phyloP scores from a whole-genome alignment of 2,888 invertebrate species.

The Drosophila yooni region DNA sequence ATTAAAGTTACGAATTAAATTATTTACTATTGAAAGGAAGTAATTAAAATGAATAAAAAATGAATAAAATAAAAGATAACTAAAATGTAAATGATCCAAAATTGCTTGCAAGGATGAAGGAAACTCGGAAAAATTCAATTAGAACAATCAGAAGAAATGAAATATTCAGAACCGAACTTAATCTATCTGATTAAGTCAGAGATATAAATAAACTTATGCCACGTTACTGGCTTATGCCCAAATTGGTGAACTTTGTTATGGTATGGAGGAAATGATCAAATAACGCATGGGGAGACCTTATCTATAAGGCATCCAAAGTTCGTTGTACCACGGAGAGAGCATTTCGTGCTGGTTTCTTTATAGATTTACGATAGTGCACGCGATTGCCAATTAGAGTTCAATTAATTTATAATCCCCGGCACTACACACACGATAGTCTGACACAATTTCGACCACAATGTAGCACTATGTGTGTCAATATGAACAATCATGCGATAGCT shows the following conservation, averaged over 20 bases:
- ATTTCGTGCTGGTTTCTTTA: slow-evolving; percentile 26
- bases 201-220: neutral
- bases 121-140: too few species aligned
- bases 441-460: slow-evolving; percentile 63
- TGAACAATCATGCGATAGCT: slow-evolving; percentile 55
- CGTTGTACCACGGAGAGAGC: slow-evolving; percentile 14
- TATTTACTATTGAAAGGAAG: neutral
- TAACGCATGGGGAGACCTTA: neutral
- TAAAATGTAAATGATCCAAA: neutral
- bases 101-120: neutral
- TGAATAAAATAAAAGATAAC: neutral
- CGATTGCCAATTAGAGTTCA: slow-evolving; percentile 77
- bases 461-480: slow-evolving; percentile 34
- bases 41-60: neutral
- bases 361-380: slow-evolving; percentile 64
- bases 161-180: neutral
- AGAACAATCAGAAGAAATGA: neutral
- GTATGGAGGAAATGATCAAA: neutral
- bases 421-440: slow-evolving; percentile 53
- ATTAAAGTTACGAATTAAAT: neutral
- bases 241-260: neutral
- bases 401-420: slow-evolving; percentile 76
- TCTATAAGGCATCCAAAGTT: slow-evolving; percentile 21
- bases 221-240: neutral
- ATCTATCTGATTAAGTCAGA: neutral